Evolutionary conservation across 2,888 invertebrate genomes (phyloP).

Genomic region (Ichneumoninae sp.): DNA sequence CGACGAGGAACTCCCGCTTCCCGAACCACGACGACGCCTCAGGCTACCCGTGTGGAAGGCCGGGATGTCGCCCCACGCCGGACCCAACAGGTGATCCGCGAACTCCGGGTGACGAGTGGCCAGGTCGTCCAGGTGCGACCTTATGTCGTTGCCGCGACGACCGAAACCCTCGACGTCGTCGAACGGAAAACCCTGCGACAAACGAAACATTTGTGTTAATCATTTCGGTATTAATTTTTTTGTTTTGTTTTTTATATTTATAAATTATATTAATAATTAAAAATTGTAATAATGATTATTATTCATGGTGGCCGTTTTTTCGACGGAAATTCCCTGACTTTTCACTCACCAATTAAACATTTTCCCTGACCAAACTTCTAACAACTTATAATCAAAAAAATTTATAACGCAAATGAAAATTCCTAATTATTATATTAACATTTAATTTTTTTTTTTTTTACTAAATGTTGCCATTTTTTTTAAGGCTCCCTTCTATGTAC

Average conservation of each 20-base stretch:
- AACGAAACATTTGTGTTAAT: neutral
- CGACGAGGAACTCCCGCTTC: constrained; percentile 63
- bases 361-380: too few relatives aligned
- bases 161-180: constrained; percentile 86
- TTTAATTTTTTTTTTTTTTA: too few relatives aligned
- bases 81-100: constrained; percentile 88
- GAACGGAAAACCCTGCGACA: constrained; percentile 88
- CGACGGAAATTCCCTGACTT: too few relatives aligned
- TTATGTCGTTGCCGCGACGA: constrained; percentile 84
- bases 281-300: too few relatives aligned
- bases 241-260: neutral
- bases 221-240: neutral
- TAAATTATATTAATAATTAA: too few relatives aligned
- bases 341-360: too few relatives aligned
- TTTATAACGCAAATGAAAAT: too few relatives aligned
- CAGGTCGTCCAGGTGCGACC: constrained; percentile 88
- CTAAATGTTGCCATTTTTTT: too few relatives aligned
- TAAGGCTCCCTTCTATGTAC: too few relatives aligned
- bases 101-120: constrained; percentile 91
- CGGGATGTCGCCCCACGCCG: constrained; percentile 81
- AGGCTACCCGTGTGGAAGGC: constrained; percentile 73
- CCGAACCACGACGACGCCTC: constrained; percentile 76
- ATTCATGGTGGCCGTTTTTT: too few relatives aligned
- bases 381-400: too few relatives aligned
- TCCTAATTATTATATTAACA: too few relatives aligned